Percentiles rank a stretch among this genome's conserved stretches.
These are phyloP conservation scores for Steinernema scapterisci DNA, from an alignment of 2,888 invertebrate species.

Conservation along the genomic window DNA sequence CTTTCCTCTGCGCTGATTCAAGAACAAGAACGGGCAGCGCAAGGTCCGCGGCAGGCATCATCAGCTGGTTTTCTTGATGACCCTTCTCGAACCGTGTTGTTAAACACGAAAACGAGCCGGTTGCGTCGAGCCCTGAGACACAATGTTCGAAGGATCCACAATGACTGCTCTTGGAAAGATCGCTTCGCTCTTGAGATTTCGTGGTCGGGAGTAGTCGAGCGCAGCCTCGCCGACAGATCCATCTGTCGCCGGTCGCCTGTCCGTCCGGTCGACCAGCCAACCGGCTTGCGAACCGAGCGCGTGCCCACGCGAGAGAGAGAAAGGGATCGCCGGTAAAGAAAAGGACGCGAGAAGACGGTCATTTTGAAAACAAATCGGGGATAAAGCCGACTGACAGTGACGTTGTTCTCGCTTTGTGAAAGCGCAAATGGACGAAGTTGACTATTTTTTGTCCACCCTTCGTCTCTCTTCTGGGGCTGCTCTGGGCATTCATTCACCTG, in stretches of 20 bases:
- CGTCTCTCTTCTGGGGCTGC: too few relatives aligned
- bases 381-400: conserved; percentile 8
- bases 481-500: too few relatives aligned
- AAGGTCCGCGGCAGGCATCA: neutral
- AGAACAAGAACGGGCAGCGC: neutral
- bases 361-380: neutral
- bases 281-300: neutral
- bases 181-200: conserved; percentile 11
- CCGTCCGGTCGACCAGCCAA: neutral
- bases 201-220: neutral
- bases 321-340: too few relatives aligned
- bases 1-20: neutral
- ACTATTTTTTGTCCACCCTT: neutral
- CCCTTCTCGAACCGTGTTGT: conserved; percentile 9
- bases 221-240: too few relatives aligned
- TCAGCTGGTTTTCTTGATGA: conserved; percentile 29
- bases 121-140: neutral
- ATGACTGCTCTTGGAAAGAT: neutral
- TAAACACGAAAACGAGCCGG: conserved; percentile 30
- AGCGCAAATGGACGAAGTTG: neutral
- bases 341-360: too few relatives aligned
- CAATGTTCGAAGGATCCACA: conserved; percentile 27
- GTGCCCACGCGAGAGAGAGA: conserved; percentile 19
- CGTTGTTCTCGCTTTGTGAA: neutral
- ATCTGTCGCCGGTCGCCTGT: conserved; percentile 14